phyloP scores from a whole-genome alignment of 2,113 vertebrate species.

The Odobenus rosmarus region DNA sequence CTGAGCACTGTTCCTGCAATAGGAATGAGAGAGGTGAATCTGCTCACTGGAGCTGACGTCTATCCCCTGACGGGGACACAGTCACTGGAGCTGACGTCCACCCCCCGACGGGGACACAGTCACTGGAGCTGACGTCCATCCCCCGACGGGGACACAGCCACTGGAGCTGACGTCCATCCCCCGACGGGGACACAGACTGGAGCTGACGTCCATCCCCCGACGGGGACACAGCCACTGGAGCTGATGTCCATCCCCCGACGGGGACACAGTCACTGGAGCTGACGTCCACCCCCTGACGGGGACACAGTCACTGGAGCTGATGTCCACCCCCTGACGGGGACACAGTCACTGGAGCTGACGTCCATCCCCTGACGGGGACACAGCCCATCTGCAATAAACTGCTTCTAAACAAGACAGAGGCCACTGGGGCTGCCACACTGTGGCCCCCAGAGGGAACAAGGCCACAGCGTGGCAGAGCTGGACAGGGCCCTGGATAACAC shows the following conservation, averaged over 20 bases:
- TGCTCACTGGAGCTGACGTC: neutral
- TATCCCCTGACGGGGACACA: neutral
- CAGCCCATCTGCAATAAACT: neutral
- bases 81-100: neutral
- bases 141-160: too few relatives aligned
- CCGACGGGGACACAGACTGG: neutral
- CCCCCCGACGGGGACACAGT: neutral
- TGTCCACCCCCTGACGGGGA: neutral
- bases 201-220: too few relatives aligned
- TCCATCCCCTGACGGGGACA: neutral
- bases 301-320: neutral
- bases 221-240: too few relatives aligned
- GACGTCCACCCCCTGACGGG: too few relatives aligned
- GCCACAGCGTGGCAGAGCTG: neutral
- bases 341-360: neutral
- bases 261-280: too few relatives aligned
- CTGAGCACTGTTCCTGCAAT: neutral
- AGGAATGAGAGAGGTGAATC: neutral
- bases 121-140: neutral
- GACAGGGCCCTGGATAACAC: neutral
- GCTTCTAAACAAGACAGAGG: neutral
- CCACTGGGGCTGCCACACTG: neutral
- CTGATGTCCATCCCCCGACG: too few relatives aligned
- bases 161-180: neutral
- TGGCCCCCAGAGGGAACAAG: neutral